phyloP scores from a whole-genome alignment of 1,140 invertebrate species.

The Bombus terrestris region DNA sequence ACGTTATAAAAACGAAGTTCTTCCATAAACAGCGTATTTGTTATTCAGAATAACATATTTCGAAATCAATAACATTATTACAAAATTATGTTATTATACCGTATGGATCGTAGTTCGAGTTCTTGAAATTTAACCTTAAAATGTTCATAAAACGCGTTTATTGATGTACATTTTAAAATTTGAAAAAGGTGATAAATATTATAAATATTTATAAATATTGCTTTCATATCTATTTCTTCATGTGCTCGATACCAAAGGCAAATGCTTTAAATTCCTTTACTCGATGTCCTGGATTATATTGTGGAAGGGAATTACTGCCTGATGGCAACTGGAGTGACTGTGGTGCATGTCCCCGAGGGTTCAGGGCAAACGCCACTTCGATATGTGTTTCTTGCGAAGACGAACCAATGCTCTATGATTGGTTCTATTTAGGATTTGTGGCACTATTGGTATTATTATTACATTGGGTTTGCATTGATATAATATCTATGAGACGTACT shows the following conservation, averaged over 20 bases:
- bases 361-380: constrained; percentile 85
- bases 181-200: background rate
- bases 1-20: background rate
- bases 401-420: constrained; percentile 93
- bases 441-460: constrained; percentile 91
- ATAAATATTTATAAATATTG: constrained; percentile 17
- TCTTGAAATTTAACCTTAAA: constrained; percentile 1
- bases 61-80: background rate
- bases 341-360: constrained; percentile 94
- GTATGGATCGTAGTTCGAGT: no score
- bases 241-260: constrained; percentile 30
- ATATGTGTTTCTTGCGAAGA: constrained; percentile 91
- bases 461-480: constrained; percentile 96
- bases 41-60: background rate
- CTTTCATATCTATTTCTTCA: background rate
- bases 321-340: constrained; percentile 90
- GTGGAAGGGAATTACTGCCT: constrained; percentile 87
- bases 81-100: background rate
- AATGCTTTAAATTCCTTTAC: constrained; percentile 61
- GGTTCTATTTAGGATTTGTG: constrained; percentile 97
- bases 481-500: constrained; percentile 89
- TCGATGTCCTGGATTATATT: constrained; percentile 93
- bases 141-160: background rate
- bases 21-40: background rate
- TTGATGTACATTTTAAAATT: background rate